These are phyloP conservation scores for Cryptotis parvus DNA, from an alignment of 2,113 vertebrate species.

Conservation along the genomic window DNA sequence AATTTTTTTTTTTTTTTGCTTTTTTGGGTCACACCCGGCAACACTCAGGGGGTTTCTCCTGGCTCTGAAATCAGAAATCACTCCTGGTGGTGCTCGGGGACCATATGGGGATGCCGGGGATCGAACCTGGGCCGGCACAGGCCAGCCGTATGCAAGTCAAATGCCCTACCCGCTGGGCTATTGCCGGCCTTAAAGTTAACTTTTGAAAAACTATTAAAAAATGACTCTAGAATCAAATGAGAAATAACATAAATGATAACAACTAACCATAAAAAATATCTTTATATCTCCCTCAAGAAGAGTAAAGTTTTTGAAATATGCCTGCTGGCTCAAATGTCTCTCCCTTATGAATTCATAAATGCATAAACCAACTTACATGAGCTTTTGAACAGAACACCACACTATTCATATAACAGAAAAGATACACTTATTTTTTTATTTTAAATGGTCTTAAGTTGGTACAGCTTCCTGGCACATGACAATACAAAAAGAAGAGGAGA, in stretches of 20 bases:
- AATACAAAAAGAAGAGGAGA: constrained; percentile 26
- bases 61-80: too few relatives aligned
- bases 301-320: not conserved
- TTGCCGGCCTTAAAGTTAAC: too few relatives aligned
- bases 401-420: not conserved
- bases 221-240: not conserved
- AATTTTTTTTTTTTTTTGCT: too few relatives aligned
- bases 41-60: too few relatives aligned
- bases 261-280: constrained; percentile 7
- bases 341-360: not conserved
- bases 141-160: too few relatives aligned
- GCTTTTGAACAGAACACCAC: not conserved
- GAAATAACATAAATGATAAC: constrained; percentile 40
- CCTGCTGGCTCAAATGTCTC: not conserved
- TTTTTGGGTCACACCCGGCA: too few relatives aligned
- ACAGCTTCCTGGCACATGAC: not conserved
- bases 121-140: too few relatives aligned
- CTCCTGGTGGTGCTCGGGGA: too few relatives aligned
- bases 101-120: too few relatives aligned
- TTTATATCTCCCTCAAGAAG: not conserved
- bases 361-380: not conserved
- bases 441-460: constrained; percentile 10
- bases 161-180: too few relatives aligned
- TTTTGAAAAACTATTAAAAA: constrained; percentile 43
- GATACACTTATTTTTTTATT: constrained; percentile 2